A percentile compares a stretch with the other conserved stretches of the same genome.
These are phyloP conservation scores for Monarcha castaneiventris DNA, from an alignment of 2,113 vertebrate genomes.

Conservation along the genomic window DNA sequence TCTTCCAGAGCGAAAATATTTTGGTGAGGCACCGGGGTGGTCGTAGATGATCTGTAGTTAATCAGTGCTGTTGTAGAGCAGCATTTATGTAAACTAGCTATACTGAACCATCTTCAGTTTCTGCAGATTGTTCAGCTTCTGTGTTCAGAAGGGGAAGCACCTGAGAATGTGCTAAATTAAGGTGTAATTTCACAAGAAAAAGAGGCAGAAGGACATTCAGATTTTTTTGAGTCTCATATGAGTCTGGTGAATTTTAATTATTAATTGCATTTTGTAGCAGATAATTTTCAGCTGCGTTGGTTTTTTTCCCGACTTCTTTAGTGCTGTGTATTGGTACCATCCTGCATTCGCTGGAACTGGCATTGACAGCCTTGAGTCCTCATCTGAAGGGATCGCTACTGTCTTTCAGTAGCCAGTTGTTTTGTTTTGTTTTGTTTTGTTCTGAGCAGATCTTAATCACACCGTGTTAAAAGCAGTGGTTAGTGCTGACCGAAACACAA, in stretches of 20 bases:
- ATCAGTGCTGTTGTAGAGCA: background rate
- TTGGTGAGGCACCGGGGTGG: background rate
- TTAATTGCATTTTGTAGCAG: background rate
- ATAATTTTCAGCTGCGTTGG: background rate
- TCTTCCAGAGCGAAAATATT: background rate
- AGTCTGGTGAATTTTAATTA: background rate
- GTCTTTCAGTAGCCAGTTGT: background rate
- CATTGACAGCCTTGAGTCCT: background rate
- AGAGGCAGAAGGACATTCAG: background rate
- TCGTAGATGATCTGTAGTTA: fast-evolving
- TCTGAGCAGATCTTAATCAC: background rate
- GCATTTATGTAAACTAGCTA: fast-evolving
- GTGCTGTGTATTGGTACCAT: background rate
- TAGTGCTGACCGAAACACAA: background rate
- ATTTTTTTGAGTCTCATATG: fast-evolving
- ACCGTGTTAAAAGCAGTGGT: background rate
- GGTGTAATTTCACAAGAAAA: background rate
- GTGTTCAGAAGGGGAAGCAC: background rate
- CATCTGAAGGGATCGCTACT: background rate
- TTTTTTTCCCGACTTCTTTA: background rate
- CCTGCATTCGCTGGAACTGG: background rate
- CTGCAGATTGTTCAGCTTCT: no score
- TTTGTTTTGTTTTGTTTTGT: background rate
- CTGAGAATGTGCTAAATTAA: background rate
- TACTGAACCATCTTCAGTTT: fast-evolving